Evolutionary conservation across 2,113 vertebrate species (phyloP), one percentile per base, ranked within the genome.

Genomic region (Amphiprion percula): DNA sequence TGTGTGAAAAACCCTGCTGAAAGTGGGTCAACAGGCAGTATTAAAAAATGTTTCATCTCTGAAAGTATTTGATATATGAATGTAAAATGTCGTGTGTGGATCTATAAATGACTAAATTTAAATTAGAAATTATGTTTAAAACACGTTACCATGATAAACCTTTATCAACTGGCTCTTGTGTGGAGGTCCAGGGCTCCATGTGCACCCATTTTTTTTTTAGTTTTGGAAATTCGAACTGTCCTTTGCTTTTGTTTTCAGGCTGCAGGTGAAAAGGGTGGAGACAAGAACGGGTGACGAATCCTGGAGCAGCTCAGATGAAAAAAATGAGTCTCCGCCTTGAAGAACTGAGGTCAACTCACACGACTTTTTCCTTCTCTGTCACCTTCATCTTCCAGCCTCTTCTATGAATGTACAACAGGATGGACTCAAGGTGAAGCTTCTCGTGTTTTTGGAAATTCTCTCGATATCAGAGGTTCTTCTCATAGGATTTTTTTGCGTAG

Each of bases 371-470:
- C 73, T 74, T 74, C 61, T 82, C 60, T 39, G 69, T 87, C 89
- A 12, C 87, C 82, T 85, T 82, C 76, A 52, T 81, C 68, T 76
- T 50, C 62, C 68, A 59, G 72, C 69, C 83, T 84, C 79, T 85
- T 85, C 77, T 89, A 91, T 93, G 92, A 94, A 93, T 94, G 92
- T 94, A 94, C 61, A 82, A 80, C 85, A 78, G 83, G 85, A 88
- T 77, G 81, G 85, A 89, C 37, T 83, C 58, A 50, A 77, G 75
- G 66, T 75, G 80, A 83, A 73, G 60, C 80, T 88, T 85, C 79
- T 80, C 2, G 30, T 83, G 74, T 86, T 84, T n/a, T 82, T 79
- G 41, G 80, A 72, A 74, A 64, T 44, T 44, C 41, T 83, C 74
- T 83, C 82, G 60, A 68, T 84, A 80, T 87, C 79, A 39, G 74